Evolutionary conservation across 2,888 invertebrate species (phyloP).

Genomic region (Agonopterix alstromeriana): DNA sequence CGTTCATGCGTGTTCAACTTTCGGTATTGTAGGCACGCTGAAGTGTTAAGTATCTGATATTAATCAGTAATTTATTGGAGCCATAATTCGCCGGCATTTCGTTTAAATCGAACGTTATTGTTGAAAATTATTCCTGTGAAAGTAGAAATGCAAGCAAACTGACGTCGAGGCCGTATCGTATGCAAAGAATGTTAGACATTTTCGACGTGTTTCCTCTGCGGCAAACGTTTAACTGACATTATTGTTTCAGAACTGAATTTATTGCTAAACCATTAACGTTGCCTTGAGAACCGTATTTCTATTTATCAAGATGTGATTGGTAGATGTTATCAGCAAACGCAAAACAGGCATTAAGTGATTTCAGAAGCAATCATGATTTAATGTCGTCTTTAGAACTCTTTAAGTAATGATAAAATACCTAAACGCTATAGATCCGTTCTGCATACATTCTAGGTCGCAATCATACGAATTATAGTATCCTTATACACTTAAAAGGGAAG

Average conservation of each 20-base stretch:
- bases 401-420: not conserved
- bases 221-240: constrained; percentile 14
- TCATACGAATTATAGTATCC: too few species aligned
- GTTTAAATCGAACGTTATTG: constrained; percentile 10
- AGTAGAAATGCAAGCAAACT: constrained; percentile 23
- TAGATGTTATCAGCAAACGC: constrained; percentile 9
- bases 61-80: constrained; percentile 3
- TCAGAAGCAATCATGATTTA: not conserved
- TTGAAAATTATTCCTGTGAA: constrained; percentile 27
- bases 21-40: constrained; percentile 7
- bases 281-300: constrained; percentile 1
- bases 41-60: constrained; percentile 5
- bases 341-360: constrained; percentile 7
- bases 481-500: too few species aligned
- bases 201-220: constrained; percentile 29
- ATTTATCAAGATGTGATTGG: constrained; percentile 5
- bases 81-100: constrained; percentile 8
- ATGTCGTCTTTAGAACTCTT: not conserved
- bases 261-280: constrained; percentile 6
- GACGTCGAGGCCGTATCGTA: constrained; percentile 7
- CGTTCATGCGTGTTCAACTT: constrained; percentile 4
- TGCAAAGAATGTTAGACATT: constrained; percentile 32
- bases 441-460: too few species aligned
- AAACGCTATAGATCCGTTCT: not conserved
- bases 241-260: constrained; percentile 4